A percentile compares a stretch with the other conserved stretches of the same genome.
Evolutionary conservation across 2,888 invertebrate genomes (phyloP).

Genomic region (Scaptomyza parva): DNA sequence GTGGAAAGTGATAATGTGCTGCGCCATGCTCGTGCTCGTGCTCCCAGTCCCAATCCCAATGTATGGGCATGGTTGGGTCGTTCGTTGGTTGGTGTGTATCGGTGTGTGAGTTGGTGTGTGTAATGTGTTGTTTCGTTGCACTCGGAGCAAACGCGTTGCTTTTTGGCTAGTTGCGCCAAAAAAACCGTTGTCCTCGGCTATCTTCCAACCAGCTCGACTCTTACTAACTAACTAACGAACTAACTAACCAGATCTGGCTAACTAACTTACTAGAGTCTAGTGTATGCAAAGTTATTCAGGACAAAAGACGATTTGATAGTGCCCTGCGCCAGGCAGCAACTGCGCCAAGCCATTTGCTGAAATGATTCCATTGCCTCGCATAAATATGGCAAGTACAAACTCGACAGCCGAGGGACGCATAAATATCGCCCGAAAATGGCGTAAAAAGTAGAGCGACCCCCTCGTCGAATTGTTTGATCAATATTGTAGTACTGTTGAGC

Average conservation of each 20-base stretch:
- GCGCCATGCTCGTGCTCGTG: slow-evolving; percentile 73
- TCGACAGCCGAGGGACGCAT: slow-evolving; percentile 15
- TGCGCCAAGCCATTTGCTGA: slow-evolving; percentile 44
- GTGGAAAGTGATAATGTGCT: slow-evolving; percentile 69
- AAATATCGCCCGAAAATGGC: slow-evolving; percentile 23
- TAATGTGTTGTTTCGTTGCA: slow-evolving; percentile 60
- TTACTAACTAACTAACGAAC: slow-evolving; percentile 69
- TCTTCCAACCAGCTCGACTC: slow-evolving; percentile 67
- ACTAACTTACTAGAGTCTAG: slow-evolving; percentile 10
- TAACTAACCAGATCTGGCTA: slow-evolving; percentile 7
- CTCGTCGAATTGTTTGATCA: slow-evolving; percentile 78
- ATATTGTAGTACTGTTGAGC: slow-evolving; percentile 54
- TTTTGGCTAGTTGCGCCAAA: slow-evolving; percentile 79
- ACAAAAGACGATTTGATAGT: slow-evolving; percentile 22
- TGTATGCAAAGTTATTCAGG: slow-evolving; percentile 35
- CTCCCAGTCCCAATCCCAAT: slow-evolving; percentile 80
- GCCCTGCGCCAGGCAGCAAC: slow-evolving; percentile 49
- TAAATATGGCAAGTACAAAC: slow-evolving; percentile 33
- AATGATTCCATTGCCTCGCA: slow-evolving; percentile 46
- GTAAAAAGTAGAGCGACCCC: slow-evolving; percentile 40
- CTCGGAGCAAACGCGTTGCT: slow-evolving; percentile 78
- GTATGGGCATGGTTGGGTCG: slow-evolving; percentile 66
- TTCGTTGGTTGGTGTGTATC: background rate
- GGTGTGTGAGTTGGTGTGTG: slow-evolving; percentile 19
- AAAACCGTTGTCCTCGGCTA: slow-evolving; percentile 81